Percentiles rank a stretch among this genome's conserved stretches.
phyloP scores from a whole-genome alignment of 92 coral and sea anemone genomes.

The Palythoa grandiflora region DNA sequence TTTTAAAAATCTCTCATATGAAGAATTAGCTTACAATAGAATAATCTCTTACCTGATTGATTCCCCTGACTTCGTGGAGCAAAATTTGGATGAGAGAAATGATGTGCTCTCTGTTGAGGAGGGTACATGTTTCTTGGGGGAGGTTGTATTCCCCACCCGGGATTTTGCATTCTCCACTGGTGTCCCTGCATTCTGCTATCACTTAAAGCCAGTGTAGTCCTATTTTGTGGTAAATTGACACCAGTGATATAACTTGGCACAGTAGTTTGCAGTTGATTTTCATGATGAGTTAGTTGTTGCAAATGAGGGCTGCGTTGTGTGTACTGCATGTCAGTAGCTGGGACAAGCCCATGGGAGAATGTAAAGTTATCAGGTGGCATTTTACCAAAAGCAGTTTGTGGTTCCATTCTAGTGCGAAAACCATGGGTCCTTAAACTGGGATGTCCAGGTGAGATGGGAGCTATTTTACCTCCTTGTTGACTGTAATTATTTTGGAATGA shows the following conservation, averaged over 20 bases:
- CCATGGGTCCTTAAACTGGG: slow-evolving; percentile 15
- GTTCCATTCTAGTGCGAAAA: slow-evolving; percentile 27
- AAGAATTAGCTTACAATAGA: background rate
- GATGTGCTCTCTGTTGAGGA: background rate
- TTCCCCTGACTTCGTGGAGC: background rate
- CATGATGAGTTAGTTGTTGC: background rate
- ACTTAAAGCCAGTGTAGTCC: background rate
- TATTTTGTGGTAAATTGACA: background rate
- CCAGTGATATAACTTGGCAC: background rate
- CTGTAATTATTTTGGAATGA: background rate
- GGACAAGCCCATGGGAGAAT: background rate
- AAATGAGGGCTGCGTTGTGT: slow-evolving; percentile 7
- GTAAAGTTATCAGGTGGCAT: background rate
- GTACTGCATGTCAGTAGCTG: background rate
- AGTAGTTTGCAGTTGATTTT: background rate
- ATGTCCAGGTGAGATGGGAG: background rate
- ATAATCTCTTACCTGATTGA: background rate
- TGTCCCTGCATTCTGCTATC: background rate
- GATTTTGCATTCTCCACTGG: slow-evolving; percentile 5
- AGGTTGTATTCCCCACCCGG: slow-evolving; percentile 2
- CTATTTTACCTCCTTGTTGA: background rate
- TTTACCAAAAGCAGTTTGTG: slow-evolving; percentile 1
- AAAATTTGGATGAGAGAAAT: background rate
- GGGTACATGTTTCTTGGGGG: background rate
- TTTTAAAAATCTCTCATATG: too few relatives aligned